A percentile compares a stretch with the other conserved stretches of the same genome.
phyloP scores from a whole-genome alignment of 2,797 vertebrate genomes.

The Melanogrammus aeglefinus region DNA sequence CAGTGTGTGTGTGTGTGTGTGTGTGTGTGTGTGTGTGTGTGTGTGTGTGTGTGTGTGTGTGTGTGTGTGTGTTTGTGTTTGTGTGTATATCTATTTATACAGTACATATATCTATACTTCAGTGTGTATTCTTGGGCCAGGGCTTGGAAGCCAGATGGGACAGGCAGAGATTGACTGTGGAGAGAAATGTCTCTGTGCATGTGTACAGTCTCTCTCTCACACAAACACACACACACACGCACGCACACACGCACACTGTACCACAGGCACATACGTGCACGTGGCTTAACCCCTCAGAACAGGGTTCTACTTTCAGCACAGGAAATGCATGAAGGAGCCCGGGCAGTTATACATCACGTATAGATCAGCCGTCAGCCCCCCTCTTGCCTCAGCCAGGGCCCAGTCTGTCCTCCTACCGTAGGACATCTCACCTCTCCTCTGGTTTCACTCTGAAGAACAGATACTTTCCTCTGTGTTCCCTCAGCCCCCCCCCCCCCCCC shows the following conservation, averaged over 20 bases:
- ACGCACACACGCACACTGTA: not conserved
- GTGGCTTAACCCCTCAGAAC: constrained; percentile 67
- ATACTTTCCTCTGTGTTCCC: too few relatives aligned
- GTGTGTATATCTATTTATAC: not conserved
- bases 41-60: too few relatives aligned
- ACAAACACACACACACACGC: constrained; percentile 9
- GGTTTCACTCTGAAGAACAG: constrained; percentile 27
- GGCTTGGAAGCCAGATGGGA: constrained; percentile 82
- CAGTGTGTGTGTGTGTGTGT: constrained; percentile 37
- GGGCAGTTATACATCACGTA: constrained; percentile 75
- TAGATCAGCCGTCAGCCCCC: constrained; percentile 59
- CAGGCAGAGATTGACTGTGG: constrained; percentile 75
- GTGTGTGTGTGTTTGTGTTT: too few relatives aligned
- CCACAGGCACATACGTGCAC: not conserved
- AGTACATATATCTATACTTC: constrained; percentile 35
- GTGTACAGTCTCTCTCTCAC: constrained; percentile 46
- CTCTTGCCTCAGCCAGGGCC: constrained; percentile 56
- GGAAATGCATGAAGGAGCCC: constrained; percentile 77
- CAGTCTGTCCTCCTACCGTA: constrained; percentile 21
- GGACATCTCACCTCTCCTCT: constrained; percentile 32
- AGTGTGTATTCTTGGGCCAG: constrained; percentile 77
- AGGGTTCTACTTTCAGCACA: constrained; percentile 70
- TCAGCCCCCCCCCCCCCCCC: not conserved
- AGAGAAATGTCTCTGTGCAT: constrained; percentile 72
- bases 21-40: constrained; percentile 1